Conservation (phyloP, 2,113 vertebrate species). For the Atrichornis clamosus region DNA sequence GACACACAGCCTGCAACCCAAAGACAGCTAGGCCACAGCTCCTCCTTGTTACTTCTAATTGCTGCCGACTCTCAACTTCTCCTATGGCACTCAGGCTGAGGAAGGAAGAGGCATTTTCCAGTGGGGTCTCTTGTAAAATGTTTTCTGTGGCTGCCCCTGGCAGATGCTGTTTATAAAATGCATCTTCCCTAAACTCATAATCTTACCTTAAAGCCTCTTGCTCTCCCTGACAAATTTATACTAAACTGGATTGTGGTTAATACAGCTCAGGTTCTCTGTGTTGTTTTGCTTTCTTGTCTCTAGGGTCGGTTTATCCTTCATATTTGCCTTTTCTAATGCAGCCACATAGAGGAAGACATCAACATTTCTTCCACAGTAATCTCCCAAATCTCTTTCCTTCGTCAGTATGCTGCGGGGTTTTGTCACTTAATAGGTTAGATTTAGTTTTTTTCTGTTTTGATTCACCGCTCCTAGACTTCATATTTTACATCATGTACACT, state of each 20-base stretch:
- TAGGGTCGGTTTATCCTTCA: background rate
- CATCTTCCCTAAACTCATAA: slow-evolving; percentile 19
- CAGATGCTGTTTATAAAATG: background rate
- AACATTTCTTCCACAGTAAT: slow-evolving; percentile 17
- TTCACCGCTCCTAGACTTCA: background rate
- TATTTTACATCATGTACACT: background rate
- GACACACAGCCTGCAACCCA: fast-evolving
- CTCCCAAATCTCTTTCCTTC: background rate
- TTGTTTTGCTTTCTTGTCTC: slow-evolving; percentile 12
- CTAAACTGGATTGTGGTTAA: slow-evolving; percentile 39
- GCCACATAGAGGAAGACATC: background rate
- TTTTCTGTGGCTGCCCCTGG: background rate
- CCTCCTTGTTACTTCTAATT: background rate
- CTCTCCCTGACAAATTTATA: slow-evolving; percentile 27
- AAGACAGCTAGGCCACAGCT: background rate
- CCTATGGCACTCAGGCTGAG: fast-evolving
- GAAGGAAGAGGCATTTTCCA: background rate
- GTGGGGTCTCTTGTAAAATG: background rate
- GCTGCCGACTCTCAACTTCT: background rate
- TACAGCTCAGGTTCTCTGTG: slow-evolving; percentile 17
- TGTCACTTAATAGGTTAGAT: background rate
- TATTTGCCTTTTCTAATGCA: slow-evolving; percentile 14
- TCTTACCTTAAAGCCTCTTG: slow-evolving; percentile 46
- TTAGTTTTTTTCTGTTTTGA: background rate
- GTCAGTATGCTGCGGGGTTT: background rate